Evolutionary conservation across 2,888 invertebrate genomes (phyloP).

Genomic region (Acanthoscelides obtectus): DNA sequence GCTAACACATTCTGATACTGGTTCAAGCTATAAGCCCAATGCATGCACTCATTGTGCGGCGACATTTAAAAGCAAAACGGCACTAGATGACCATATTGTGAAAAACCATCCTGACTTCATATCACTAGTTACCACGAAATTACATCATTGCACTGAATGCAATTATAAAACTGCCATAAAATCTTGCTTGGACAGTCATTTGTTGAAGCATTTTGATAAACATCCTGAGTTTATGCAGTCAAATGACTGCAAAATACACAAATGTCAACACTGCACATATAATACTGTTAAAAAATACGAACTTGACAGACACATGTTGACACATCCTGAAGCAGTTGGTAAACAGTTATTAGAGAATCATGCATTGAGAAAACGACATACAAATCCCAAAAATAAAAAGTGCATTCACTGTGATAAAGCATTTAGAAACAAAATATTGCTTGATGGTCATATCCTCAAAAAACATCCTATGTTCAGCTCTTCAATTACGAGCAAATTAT

Average conservation of each 20-base stretch:
- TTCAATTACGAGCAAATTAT: too few relatives aligned
- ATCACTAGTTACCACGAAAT: background rate
- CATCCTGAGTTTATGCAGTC: too few relatives aligned
- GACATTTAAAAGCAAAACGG: background rate
- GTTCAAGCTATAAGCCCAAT: background rate
- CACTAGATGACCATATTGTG: background rate
- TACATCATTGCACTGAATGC: background rate
- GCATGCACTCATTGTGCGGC: background rate
- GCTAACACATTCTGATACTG: background rate
- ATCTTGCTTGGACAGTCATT: background rate
- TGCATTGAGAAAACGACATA: too few relatives aligned
- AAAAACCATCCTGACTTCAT: background rate
- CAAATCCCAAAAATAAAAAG: too few relatives aligned
- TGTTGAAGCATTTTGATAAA: background rate
- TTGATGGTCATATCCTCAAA: too few relatives aligned
- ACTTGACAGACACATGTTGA: background rate
- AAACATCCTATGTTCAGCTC: too few relatives aligned
- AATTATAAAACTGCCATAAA: background rate
- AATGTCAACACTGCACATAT: too few relatives aligned
- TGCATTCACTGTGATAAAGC: too few relatives aligned
- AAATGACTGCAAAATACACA: too few relatives aligned
- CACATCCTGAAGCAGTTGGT: background rate
- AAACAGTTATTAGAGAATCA: too few relatives aligned
- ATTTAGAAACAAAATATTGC: too few relatives aligned
- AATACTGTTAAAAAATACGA: too few relatives aligned